Evolutionary conservation across 1,140 invertebrate species (phyloP), one percentile per base, ranked within the genome.

Genomic region (Caenorhabditis latens): DNA sequence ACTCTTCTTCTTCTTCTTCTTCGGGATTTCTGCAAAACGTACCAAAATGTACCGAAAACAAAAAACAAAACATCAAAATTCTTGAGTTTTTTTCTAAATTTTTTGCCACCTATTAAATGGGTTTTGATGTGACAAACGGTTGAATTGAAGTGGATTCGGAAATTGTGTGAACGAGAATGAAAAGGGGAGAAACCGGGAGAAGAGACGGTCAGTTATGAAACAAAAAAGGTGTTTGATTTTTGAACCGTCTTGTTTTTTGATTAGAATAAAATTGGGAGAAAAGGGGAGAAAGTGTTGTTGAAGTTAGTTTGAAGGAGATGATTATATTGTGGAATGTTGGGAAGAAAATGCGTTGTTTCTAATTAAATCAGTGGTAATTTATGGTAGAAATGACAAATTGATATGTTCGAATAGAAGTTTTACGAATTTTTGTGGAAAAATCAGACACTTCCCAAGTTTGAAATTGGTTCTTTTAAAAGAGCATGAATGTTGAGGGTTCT

Each of bases 191-290:
- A n/a, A n/a, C n/a, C n/a, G n/a, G n/a, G n/a, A n/a, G n/a, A n/a
- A 46, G 42, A n/a, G 24, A 43, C 42, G 43, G 65, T 71, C 65
- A 48, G 65, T 71, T 46, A 32, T 71, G 13, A 13, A 42, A 71
- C 40, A 48, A 46, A 48, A 46, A 71, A 46, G 65, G 65, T 71
- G 65, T 71, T 71, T 71, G 65, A 48, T 71, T 71, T 46, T 71
- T 71, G 65, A 71, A 46, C 65, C 65, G 43, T 71, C 46, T 71
- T 48, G 65, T 71, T 48, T 48, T 71, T 71, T 42, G 65, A 71
- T 71, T 67, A 67, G 63, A 16, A 19, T 53, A 53, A 53, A 21
- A 40, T 32, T 2, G 24, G 9, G 40, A 13, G 61, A 63, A 63
- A 63, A 32, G 14, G n/a, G 13, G 21, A 24, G 61, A 63, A 63